phyloP scores from a whole-genome alignment of 2,888 invertebrate species.

The Spodoptera littoralis region DNA sequence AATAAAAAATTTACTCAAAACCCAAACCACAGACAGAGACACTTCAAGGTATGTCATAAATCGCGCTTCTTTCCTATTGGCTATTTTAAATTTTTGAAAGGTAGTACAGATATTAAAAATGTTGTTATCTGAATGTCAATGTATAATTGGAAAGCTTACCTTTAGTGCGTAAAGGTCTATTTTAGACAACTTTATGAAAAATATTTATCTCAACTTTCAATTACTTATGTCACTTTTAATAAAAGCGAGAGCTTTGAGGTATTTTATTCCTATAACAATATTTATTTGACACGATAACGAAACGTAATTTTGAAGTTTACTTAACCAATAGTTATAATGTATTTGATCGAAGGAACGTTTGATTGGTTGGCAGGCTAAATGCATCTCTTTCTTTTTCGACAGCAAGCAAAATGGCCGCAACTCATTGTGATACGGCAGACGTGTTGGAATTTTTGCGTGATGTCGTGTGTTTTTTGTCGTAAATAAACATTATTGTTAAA shows the following conservation, averaged over 20 bases:
- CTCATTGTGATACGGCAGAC: conserved; percentile 80
- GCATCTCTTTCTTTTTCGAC: conserved; percentile 72
- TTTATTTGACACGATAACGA: background rate
- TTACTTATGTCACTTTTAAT: too few species aligned
- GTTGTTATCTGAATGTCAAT: too few species aligned
- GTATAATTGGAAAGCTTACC: too few species aligned
- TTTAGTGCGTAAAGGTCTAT: too few species aligned
- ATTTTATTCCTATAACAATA: background rate
- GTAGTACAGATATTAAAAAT: too few species aligned
- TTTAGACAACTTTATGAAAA: too few species aligned
- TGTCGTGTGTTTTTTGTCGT: conserved; percentile 72
- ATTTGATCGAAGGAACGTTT: conserved; percentile 15
- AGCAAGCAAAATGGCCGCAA: conserved; percentile 84
- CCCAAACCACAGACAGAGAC: background rate
- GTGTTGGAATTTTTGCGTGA: conserved; percentile 76
- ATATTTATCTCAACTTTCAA: too few species aligned
- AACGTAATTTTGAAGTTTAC: conserved; percentile 20
- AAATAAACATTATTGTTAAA: conserved; percentile 78
- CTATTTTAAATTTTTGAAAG: too few species aligned
- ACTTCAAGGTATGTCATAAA: conserved; percentile 21
- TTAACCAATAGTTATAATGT: conserved; percentile 34
- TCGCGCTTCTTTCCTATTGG: conserved; percentile 16
- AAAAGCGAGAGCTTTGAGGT: too few species aligned
- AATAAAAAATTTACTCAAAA: conserved; percentile 10
- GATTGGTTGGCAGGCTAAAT: conserved; percentile 62